phyloP scores from a whole-genome alignment of 2,113 vertebrate species.

The Mesembrinibis cayennensis region DNA sequence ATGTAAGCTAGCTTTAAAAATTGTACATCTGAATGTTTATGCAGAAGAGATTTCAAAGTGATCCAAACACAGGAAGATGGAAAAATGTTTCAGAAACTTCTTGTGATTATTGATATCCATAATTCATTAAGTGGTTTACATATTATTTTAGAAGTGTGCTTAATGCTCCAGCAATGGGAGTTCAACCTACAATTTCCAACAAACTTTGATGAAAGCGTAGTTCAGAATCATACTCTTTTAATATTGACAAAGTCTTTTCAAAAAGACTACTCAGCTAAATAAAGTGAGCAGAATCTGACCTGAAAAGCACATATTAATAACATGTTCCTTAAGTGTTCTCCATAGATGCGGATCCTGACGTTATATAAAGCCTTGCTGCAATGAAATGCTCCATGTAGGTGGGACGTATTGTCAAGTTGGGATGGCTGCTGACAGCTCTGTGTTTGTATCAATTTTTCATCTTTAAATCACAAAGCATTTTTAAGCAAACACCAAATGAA shows the following conservation, averaged over 20 bases:
- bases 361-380: not conserved
- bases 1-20: not conserved
- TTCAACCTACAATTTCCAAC: not conserved
- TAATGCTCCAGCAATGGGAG: not conserved
- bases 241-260: not conserved
- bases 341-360: not conserved
- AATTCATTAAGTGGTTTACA: not conserved
- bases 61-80: not conserved
- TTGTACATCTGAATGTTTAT: not conserved
- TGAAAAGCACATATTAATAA: not conserved
- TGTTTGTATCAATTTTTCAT: not conserved
- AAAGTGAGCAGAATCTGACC: not conserved
- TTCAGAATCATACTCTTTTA: not conserved
- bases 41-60: not conserved
- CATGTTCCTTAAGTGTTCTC: not conserved
- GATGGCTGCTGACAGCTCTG: not conserved
- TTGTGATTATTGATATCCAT: not conserved
- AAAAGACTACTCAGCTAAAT: not conserved
- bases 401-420: not conserved
- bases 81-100: not conserved
- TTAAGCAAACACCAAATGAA: not conserved
- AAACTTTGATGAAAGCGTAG: not conserved
- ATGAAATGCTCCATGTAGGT: fast-evolving
- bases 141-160: not conserved
- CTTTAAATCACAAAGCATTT: not conserved